A percentile compares a stretch with the other conserved stretches of the same genome.
phyloP scores from a whole-genome alignment of 1,140 invertebrate genomes.

The Augochlora pura region DNA sequence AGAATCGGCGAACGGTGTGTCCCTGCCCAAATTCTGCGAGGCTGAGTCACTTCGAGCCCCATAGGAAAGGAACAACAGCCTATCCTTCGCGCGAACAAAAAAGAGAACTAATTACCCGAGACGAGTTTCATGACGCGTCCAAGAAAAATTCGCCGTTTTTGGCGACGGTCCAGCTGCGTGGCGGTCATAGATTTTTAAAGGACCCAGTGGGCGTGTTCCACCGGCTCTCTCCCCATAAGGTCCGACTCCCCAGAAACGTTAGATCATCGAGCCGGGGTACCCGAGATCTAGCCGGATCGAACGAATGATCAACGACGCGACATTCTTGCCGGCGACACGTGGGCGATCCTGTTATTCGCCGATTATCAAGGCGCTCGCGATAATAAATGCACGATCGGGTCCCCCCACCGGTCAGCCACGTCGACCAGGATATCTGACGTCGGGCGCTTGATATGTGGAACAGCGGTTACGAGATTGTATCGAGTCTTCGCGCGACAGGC shows the following conservation, averaged over 20 bases:
- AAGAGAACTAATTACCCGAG: background rate
- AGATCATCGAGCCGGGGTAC: background rate
- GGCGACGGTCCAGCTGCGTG: background rate
- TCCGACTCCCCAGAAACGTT: background rate
- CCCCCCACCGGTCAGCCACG: conserved; percentile 23
- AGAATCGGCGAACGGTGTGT: background rate
- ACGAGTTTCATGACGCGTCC: background rate
- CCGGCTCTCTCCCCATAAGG: background rate
- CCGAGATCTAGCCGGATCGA: background rate
- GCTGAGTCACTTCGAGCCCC: conserved; percentile 15
- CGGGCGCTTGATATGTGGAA: conserved; percentile 50
- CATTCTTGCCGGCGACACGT: conserved; percentile 40
- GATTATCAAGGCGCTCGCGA: conserved; percentile 46
- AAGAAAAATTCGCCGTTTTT: conserved; percentile 13
- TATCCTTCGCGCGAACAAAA: background rate
- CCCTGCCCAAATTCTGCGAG: background rate
- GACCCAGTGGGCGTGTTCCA: background rate
- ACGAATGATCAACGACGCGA: background rate
- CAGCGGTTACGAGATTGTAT: conserved; percentile 46
- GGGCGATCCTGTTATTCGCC: conserved; percentile 45
- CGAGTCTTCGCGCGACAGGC: conserved; percentile 26
- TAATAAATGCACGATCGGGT: conserved; percentile 47
- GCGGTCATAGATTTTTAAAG: conserved; percentile 5
- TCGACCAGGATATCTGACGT: conserved; percentile 47
- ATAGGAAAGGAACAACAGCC: background rate